Evolutionary conservation across 2,797 vertebrate genomes (phyloP).

Genomic region (Neosilurus mollespiculum): DNA sequence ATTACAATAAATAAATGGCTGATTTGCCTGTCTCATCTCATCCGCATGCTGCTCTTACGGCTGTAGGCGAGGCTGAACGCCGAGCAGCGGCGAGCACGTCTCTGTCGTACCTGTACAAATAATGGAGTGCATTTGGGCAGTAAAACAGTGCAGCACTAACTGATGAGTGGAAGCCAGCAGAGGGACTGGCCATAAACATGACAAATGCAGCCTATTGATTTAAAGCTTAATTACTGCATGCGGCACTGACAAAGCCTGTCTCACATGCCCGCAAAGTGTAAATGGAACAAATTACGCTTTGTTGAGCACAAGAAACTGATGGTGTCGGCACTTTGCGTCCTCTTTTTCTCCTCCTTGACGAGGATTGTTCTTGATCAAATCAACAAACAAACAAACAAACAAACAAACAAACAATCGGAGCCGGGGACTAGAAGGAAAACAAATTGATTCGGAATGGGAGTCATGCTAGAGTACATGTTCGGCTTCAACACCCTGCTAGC

Average conservation of each 20-base stretch:
- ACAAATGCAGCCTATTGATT: conserved; percentile 99
- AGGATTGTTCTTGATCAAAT: conserved; percentile 93
- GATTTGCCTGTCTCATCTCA: conserved; percentile 82
- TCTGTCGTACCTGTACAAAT: conserved; percentile 99
- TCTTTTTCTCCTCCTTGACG: conserved; percentile 88
- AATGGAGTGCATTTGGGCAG: conserved; percentile 99
- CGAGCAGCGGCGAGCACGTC: conserved; percentile 87
- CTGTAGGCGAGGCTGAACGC: conserved; percentile 84
- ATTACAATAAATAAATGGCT: conserved; percentile 83
- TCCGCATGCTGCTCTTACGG: conserved; percentile 87
- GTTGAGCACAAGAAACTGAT: conserved; percentile 99
- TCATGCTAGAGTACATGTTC: conserved; percentile 43
- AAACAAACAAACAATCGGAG: conserved; percentile 55
- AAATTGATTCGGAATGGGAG: conserved; percentile 36
- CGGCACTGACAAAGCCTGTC: conserved; percentile 99
- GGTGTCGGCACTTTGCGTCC: conserved; percentile 96
- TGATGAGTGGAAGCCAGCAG: conserved; percentile 99
- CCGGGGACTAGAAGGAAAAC: conserved; percentile 42
- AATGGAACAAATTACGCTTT: conserved; percentile 99
- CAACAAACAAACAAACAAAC: conserved; percentile 87
- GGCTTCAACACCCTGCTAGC: conserved; percentile 22
- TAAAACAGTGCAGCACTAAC: conserved; percentile 99
- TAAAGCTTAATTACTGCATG: conserved; percentile 99
- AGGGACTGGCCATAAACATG: conserved; percentile 99
- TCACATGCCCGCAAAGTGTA: conserved; percentile 99